Evolutionary conservation across 2,797 vertebrate species (phyloP).

Genomic region (Parauchenoglanis ngamensis): DNA sequence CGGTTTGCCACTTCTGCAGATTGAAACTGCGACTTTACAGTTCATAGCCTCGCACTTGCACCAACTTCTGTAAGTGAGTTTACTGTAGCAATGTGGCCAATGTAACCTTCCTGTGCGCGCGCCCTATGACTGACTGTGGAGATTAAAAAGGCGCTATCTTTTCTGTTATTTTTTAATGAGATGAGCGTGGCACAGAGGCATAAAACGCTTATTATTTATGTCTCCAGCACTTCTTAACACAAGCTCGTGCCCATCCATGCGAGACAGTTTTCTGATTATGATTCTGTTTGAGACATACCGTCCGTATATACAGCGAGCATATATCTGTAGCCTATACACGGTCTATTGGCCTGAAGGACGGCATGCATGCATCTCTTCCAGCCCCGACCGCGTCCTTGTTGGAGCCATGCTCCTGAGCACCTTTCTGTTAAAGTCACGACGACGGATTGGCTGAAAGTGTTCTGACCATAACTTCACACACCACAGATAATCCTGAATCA

Average conservation of each 20-base stretch:
- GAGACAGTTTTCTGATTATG: neutral
- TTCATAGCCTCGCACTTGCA: neutral
- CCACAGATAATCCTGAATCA: neutral
- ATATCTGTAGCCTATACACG: neutral
- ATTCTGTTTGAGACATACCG: neutral
- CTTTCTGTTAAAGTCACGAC: neutral
- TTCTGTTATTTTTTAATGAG: neutral
- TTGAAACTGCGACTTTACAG: neutral
- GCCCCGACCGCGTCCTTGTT: neutral
- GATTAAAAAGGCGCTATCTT: too few relatives aligned
- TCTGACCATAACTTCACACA: neutral
- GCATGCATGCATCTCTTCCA: neutral
- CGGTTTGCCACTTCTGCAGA: neutral
- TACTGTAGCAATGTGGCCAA: neutral
- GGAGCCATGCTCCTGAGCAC: too few relatives aligned
- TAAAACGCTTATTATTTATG: neutral
- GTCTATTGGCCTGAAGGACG: neutral
- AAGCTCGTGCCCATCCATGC: neutral
- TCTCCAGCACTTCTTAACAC: neutral
- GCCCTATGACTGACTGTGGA: neutral
- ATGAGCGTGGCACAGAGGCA: neutral
- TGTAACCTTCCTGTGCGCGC: neutral
- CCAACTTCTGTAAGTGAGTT: neutral
- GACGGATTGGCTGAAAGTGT: neutral
- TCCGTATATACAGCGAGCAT: neutral